Percentiles rank a stretch among this genome's conserved stretches.
Conservation (phyloP, 2,888 invertebrate species). For the Halocaridina rubra region DNA sequence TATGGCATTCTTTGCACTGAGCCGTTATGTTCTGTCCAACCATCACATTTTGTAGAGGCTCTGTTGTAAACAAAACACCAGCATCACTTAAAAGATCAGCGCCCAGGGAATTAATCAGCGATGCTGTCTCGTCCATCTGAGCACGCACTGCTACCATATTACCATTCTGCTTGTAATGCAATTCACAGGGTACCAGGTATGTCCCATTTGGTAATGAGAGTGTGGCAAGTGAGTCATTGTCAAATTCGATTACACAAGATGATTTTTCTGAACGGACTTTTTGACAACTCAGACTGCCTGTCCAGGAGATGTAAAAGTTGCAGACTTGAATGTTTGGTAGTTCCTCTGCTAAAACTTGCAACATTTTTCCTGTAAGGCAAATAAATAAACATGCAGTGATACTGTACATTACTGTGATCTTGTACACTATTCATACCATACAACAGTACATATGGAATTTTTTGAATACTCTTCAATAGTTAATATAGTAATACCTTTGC, state of each 20-base stretch:
- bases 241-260: conserved; percentile 12
- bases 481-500: too few species aligned
- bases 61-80: neutral
- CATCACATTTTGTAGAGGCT: neutral
- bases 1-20: conserved; percentile 20
- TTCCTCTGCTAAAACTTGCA: conserved; percentile 25
- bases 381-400: too few species aligned
- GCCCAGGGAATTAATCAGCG: conserved; percentile 30
- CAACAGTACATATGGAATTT: too few species aligned
- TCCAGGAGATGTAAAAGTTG: conserved; percentile 30
- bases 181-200: conserved; percentile 10
- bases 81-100: conserved; percentile 19
- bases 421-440: too few species aligned
- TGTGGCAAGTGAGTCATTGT: neutral
- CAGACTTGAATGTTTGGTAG: conserved; percentile 32
- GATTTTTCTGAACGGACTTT: neutral
- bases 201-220: conserved; percentile 31
- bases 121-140: conserved; percentile 18
- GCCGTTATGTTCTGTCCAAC: neutral
- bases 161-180: conserved; percentile 11
- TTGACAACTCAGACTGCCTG: neutral
- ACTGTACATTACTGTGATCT: too few species aligned
- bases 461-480: too few species aligned
- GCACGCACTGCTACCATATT: conserved; percentile 17
- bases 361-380: too few species aligned